These are phyloP conservation scores for Momotus momota DNA, from an alignment of 2,797 vertebrate genomes.

Conservation along the genomic window DNA sequence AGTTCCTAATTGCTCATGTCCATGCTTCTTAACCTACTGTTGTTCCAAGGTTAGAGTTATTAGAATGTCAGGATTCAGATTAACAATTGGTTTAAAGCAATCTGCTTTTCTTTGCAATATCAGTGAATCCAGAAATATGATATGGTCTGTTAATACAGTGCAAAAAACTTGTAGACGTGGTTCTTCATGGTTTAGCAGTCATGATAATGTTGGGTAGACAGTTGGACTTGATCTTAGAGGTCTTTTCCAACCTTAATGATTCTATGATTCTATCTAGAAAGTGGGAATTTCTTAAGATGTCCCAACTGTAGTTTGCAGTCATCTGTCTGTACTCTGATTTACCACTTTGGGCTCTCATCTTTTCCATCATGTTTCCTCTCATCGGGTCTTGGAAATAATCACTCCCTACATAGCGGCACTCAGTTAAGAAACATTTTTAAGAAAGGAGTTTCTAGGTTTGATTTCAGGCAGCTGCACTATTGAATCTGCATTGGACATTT, in stretches of 20 bases:
- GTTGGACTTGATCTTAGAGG: too few relatives aligned
- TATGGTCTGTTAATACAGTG: not conserved
- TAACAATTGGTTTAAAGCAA: not conserved
- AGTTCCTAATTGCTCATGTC: not conserved
- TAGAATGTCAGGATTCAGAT: not conserved
- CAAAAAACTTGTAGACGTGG: too few relatives aligned
- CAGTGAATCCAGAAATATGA: not conserved
- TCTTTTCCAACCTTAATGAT: too few relatives aligned
- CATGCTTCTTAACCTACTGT: not conserved
- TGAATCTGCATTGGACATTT: not conserved
- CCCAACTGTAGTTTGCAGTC: not conserved
- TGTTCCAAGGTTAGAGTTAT: not conserved
- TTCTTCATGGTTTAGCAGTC: too few relatives aligned
- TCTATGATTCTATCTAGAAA: not conserved
- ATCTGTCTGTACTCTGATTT: not conserved
- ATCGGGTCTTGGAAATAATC: not conserved
- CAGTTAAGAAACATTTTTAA: not conserved
- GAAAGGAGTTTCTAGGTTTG: not conserved
- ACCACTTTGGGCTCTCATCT: rapidly evolving
- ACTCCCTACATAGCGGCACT: not conserved
- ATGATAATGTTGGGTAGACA: too few relatives aligned
- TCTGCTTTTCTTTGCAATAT: not conserved
- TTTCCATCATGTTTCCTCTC: not conserved
- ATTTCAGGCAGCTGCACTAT: not conserved
- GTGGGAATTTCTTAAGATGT: not conserved